Base-by-base conservation (phyloP, 2,113 vertebrate genomes). In the Cyprinodon tularosa region DNA sequence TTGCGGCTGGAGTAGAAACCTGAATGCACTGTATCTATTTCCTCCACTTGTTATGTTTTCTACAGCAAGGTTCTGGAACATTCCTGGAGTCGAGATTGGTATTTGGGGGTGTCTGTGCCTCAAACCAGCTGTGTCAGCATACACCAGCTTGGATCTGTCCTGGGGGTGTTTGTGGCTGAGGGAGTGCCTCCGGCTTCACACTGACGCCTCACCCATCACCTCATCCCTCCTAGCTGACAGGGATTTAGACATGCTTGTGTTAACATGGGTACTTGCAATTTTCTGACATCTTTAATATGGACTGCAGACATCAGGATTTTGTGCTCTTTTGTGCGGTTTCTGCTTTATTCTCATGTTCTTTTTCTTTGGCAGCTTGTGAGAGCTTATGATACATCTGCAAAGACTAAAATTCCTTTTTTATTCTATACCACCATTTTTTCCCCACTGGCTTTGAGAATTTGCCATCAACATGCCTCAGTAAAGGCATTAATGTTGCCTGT, bases 41-140 rank as follows among this genome's bases (percentile, higher is more conserved):
- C 96, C 96, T 97, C 96, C 94, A 93, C 94, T 95, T 96, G 96
- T 97, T 97, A 94, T 96, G 95, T 94, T 96, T 98, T 96, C 95
- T 96, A 87, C 91, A 88, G 88, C 88, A 89, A 92, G 94, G 93
- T 92, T 89, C 87, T 38, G 91, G 94, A 95, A 94, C 93, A 78
- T 9, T 90, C 94, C 68, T 72, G 90, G 77, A 89, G 78, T 86
- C 29, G 50, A 83, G 85, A 72, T 47, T 50, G 90, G 73, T 48
- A 88, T 77, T 67, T 83, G 7, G 8, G 91, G 86, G 84, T 65
- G 68, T 92, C 85, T 90, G n/a, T 78, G 90, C 92, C 37, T 85
- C 4, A 1, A 71, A 76, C 89, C 94, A 94, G 95, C 96, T 96
- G 95, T 95, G 94, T 97, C 96, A 96, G 95, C 95, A 96, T 91